Evolutionary conservation across 2,113 vertebrate genomes (phyloP).

Genomic region (Malurus melanocephalus): DNA sequence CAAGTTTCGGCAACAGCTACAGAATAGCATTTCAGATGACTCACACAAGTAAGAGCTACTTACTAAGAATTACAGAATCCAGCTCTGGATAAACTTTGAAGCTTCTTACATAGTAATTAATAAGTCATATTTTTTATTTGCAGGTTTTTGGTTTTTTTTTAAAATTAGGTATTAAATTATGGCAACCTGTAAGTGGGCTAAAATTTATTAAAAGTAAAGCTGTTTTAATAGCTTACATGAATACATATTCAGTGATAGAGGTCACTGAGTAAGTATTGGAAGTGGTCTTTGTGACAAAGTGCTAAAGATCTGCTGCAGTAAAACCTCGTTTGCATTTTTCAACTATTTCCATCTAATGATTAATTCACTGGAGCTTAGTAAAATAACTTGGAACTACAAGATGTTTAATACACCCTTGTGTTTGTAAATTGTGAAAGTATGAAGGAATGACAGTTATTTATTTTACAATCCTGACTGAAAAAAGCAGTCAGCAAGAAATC

Average conservation of each 20-base stretch:
- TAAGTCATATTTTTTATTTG: neutral
- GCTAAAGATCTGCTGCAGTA: neutral
- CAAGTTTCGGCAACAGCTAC: conserved; percentile 18
- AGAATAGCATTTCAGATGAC: conserved; percentile 8
- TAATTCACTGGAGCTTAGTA: neutral
- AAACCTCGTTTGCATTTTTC: neutral
- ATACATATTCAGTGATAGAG: neutral
- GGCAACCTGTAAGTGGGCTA: neutral
- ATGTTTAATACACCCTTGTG: neutral
- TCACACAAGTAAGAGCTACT: neutral
- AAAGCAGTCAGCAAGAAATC: neutral
- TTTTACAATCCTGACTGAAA: neutral
- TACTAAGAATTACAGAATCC: neutral
- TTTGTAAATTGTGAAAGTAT: neutral
- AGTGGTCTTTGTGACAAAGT: neutral
- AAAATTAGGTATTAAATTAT: neutral
- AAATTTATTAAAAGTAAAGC: neutral
- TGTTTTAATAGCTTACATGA: conserved; percentile 8
- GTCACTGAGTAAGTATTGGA: neutral
- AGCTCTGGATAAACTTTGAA: conserved; percentile 4
- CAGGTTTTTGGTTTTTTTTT: no score
- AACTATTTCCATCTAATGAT: neutral
- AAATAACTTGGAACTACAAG: neutral
- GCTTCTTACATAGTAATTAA: neutral
- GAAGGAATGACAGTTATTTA: neutral